Evolutionary conservation across 2,113 vertebrate species (phyloP), one percentile per base, ranked within the genome.

Genomic region (Istiophorus platypterus): DNA sequence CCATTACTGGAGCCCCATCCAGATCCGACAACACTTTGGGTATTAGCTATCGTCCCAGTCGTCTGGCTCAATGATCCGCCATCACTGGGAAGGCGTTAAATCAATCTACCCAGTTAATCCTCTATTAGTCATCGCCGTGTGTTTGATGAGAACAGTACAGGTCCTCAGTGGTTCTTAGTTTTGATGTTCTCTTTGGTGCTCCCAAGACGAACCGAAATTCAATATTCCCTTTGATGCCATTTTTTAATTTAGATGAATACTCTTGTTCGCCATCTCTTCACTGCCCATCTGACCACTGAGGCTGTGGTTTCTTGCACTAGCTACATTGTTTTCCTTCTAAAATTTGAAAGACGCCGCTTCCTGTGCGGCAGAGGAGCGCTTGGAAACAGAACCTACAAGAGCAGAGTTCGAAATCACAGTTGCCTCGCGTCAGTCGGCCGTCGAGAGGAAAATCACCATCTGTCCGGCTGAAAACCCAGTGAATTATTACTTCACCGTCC

Each of bases 1-100:
- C 89, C 91, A 88, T 91, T 91, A 92, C 88, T 67, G 69, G 58
- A 78, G 70, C 74, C 67, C 67, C 72, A 15, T 79, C 80, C 62
- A 62, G 62, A 67, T 81, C 72, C 80, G 65, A 37, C 83, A 85
- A 90, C 88, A 80, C 78, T 85, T 34, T 61, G 56, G 77, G 81
- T 84, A 74, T 81, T 69, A 82, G 78, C 70, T 81, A 5, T 72
- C 67, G 88, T 73, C 86, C 22, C 73, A 7, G 59, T 64, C n/a
- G 45, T 68, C 82, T 70, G 78, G 57, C 67, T 86, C 76, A 59
- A 56, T 85, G 75, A 83, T 84, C 65, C 18, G 0, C 47, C 47
- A 58, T 78, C 74, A 56, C 54, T 41, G 76, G 64, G 71, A 72
- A 75, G 75, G 56, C 75, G 88, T 85, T 84, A 57, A 86, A 86